Conservation (phyloP, 2,113 vertebrate species). For the Platichthys flesus region DNA sequence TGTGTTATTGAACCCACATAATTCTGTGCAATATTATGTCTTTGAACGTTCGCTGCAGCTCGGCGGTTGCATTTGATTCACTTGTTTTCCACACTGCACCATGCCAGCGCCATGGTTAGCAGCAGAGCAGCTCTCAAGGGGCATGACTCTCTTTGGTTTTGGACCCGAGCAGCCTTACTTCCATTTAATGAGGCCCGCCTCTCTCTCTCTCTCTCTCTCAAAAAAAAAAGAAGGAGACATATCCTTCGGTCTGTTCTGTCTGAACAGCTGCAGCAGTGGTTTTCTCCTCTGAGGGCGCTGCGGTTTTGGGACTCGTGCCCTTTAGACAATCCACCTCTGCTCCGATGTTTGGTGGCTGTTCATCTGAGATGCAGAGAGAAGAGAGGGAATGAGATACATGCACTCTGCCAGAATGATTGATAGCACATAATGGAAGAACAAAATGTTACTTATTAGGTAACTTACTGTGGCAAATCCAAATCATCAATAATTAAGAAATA, state of each 20-base stretch:
- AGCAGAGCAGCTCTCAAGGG: conserved; percentile 61
- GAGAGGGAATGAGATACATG: conserved; percentile 21
- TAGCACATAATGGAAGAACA: conserved; percentile 30
- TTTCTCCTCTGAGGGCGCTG: conserved; percentile 72
- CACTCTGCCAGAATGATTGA: conserved; percentile 34
- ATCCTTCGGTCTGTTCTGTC: conserved; percentile 61
- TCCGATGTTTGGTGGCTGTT: conserved; percentile 56
- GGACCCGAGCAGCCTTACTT: conserved; percentile 61
- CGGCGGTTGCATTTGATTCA: conserved; percentile 64
- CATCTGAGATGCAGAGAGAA: conserved; percentile 35
- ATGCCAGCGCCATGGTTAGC: conserved; percentile 67
- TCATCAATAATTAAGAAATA: conserved; percentile 50
- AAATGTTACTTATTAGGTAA: conserved; percentile 39
- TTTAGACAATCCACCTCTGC: conserved; percentile 69
- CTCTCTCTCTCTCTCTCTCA: conserved; percentile 15
- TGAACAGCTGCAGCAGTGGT: conserved; percentile 79
- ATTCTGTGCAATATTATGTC: conserved; percentile 59
- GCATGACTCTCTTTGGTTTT: conserved; percentile 73
- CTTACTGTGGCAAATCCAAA: conserved; percentile 28
- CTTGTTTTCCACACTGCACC: conserved; percentile 65
- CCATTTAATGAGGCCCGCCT: conserved; percentile 70
- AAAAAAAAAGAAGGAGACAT: conserved; percentile 61
- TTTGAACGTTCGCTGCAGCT: conserved; percentile 50
- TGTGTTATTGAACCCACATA: conserved; percentile 51
- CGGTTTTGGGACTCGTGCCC: conserved; percentile 69